Conservation (phyloP, 2,113 vertebrate species). For the Potamarius usumacintae region DNA sequence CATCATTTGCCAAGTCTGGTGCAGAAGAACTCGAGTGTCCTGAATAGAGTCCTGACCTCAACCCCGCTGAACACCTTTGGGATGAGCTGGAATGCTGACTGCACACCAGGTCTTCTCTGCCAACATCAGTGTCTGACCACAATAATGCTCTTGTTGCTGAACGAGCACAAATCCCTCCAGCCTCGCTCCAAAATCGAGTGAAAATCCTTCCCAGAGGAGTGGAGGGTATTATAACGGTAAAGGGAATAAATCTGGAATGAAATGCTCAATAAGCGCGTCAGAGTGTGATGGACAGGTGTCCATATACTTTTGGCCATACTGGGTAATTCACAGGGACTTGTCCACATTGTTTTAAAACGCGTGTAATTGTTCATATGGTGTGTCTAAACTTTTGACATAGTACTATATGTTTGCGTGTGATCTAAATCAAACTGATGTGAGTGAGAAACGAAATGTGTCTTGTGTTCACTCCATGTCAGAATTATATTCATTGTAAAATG, state of each 20-base stretch:
- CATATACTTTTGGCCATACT: neutral
- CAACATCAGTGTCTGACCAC: neutral
- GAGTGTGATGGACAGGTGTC: neutral
- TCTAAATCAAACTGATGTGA: no score
- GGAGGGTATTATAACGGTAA: neutral
- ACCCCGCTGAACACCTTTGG: neutral
- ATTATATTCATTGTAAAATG: no score
- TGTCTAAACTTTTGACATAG: no score
- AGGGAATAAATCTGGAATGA: neutral
- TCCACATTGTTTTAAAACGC: neutral
- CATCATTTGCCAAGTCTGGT: neutral
- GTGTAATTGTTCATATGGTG: neutral
- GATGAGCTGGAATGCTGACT: neutral
- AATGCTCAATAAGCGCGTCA: no score
- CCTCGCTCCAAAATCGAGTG: neutral
- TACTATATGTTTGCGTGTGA: no score
- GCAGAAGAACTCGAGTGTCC: neutral
- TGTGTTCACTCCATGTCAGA: no score
- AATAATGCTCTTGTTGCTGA: neutral
- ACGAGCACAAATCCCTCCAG: neutral
- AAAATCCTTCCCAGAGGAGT: neutral
- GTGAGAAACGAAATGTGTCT: no score
- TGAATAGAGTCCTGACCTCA: neutral
- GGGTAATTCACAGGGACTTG: neutral
- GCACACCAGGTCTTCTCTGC: neutral